These are phyloP conservation scores for Acrobasis consociella DNA, from an alignment of 2,888 invertebrate genomes.

Conservation along the genomic window DNA sequence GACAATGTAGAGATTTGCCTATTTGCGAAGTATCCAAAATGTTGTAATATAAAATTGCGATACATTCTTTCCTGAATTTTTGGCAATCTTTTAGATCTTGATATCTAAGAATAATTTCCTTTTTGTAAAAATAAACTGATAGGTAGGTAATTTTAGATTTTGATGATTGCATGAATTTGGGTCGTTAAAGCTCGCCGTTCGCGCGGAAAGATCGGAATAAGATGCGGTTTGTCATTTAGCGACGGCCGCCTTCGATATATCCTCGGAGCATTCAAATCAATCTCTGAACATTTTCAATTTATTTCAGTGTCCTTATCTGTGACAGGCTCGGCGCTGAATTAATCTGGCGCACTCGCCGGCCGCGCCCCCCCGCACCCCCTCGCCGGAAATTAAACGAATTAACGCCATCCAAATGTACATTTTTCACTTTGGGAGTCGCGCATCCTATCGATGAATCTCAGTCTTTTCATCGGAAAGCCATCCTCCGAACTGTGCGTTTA, in stretches of 20 bases:
- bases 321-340: constrained; percentile 79
- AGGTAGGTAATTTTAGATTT: constrained; percentile 38
- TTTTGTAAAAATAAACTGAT: background rate
- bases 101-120: no score
- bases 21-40: constrained; percentile 52
- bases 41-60: constrained; percentile 32
- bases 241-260: constrained; percentile 68
- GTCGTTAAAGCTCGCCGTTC: constrained; percentile 45
- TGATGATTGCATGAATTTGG: constrained; percentile 47
- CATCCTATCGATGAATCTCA: constrained; percentile 78
- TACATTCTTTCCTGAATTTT: constrained; percentile 8
- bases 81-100: constrained; percentile 25
- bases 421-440: constrained; percentile 80
- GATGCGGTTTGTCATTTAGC: constrained; percentile 62
- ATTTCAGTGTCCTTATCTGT: constrained; percentile 82
- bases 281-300: constrained; percentile 83
- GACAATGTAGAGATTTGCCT: constrained; percentile 69
- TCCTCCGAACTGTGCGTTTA: constrained; percentile 76
- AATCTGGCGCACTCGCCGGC: constrained; percentile 73
- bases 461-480: constrained; percentile 76
- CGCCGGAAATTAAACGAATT: constrained; percentile 84
- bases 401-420: constrained; percentile 83
- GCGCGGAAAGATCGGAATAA: constrained; percentile 49
- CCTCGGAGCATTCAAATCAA: constrained; percentile 81
- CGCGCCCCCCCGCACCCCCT: constrained; percentile 51